A percentile compares a stretch with the other conserved stretches of the same genome.
These are phyloP conservation scores for Barnardius zonarius DNA, from an alignment of 2,113 vertebrate species.

Conservation along the genomic window DNA sequence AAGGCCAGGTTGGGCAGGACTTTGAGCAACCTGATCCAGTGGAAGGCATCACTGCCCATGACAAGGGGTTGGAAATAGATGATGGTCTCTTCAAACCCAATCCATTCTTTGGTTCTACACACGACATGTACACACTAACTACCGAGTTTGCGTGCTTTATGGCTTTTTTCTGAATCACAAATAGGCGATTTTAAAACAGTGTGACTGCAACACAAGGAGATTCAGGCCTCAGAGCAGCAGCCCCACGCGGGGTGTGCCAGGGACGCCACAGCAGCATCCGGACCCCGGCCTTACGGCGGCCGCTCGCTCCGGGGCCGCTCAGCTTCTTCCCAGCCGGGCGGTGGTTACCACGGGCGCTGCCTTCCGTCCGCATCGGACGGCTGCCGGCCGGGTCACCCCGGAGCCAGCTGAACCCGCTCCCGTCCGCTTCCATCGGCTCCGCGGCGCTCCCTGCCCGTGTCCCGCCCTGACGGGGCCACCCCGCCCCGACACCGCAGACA, in stretches of 20 bases:
- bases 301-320: too few relatives aligned
- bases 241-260: not conserved
- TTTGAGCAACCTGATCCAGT: not conserved
- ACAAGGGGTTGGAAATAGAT: not conserved
- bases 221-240: not conserved
- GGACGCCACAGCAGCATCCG: not conserved
- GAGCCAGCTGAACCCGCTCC: fast-evolving
- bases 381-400: not conserved
- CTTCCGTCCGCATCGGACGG: fast-evolving
- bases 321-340: not conserved
- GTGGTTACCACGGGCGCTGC: not conserved
- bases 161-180: not conserved
- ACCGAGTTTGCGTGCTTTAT: fast-evolving
- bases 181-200: not conserved
- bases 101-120: not conserved
- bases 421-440: fast-evolving
- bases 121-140: fast-evolving
- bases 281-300: not conserved
- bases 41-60: not conserved
- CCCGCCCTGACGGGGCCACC: fast-evolving
- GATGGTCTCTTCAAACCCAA: not conserved
- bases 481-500: fast-evolving
- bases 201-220: not conserved
- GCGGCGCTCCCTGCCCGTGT: fast-evolving
- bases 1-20: not conserved